Evolutionary conservation across 2,888 invertebrate species (phyloP).

Genomic region (Morpho achilles): DNA sequence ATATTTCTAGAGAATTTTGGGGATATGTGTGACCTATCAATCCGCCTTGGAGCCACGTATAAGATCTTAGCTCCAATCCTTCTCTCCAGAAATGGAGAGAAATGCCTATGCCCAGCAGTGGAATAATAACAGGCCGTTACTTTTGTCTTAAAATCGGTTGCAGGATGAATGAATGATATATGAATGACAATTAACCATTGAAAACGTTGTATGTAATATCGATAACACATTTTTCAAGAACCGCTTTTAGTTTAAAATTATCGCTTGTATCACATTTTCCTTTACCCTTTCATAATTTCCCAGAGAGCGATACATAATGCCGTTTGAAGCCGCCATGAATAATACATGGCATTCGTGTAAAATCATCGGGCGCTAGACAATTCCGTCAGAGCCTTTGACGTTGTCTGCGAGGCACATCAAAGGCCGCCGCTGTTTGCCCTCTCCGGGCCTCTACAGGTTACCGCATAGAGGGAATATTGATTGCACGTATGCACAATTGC

Average conservation of each 20-base stretch:
- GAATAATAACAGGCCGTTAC: no score
- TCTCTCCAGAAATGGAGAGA: no score
- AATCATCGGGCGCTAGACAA: constrained; percentile 37
- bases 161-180: no score
- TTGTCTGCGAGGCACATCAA: constrained; percentile 33
- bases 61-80: no score
- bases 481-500: constrained; percentile 28
- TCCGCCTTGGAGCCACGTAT: no score
- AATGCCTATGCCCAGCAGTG: no score
- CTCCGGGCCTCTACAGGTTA: constrained; percentile 34
- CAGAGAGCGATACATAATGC: constrained; percentile 14
- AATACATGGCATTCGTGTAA: constrained; percentile 35
- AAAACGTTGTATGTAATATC: no score
- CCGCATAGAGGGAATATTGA: constrained; percentile 36
- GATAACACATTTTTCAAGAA: no score
- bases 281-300: constrained; percentile 11
- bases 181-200: no score
- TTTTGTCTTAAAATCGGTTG: no score
- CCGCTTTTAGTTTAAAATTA: not conserved
- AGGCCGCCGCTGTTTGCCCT: constrained; percentile 37
- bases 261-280: constrained; percentile 13
- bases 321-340: constrained; percentile 31
- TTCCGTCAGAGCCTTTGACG: constrained; percentile 40
- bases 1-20: no score
- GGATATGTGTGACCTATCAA: no score